Conservation (phyloP, 2,113 vertebrate species). For the Caretta caretta region DNA sequence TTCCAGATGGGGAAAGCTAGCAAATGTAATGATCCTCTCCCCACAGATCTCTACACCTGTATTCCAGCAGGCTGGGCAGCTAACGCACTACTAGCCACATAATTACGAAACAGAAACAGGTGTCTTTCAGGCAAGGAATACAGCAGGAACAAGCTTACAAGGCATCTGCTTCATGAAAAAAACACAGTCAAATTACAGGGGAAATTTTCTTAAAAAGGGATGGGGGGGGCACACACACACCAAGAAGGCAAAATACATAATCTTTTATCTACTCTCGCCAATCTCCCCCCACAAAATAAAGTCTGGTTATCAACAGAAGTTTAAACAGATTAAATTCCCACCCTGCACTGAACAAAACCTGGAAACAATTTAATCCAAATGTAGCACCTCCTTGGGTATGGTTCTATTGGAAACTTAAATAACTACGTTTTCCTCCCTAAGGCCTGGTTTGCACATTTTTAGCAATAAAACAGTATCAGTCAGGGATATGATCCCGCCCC, state of each 20-base stretch:
- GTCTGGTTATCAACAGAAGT: background rate
- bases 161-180: background rate
- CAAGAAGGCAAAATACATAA: background rate
- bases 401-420: background rate
- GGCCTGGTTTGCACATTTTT: background rate
- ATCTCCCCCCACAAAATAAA: background rate
- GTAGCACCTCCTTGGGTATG: accelerated
- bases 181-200: background rate
- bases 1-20: slow-evolving; percentile 53
- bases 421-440: background rate
- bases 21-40: slow-evolving; percentile 40
- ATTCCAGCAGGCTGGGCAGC: slow-evolving; percentile 19
- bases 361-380: accelerated
- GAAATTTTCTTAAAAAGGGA: background rate
- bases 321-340: background rate
- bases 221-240: background rate
- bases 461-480: background rate
- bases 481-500: background rate
- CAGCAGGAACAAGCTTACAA: slow-evolving; percentile 21
- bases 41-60: slow-evolving; percentile 27
- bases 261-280: background rate
- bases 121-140: slow-evolving; percentile 37
- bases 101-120: slow-evolving; percentile 65
- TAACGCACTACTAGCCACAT: slow-evolving; percentile 35
- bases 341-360: background rate